phyloP scores from a whole-genome alignment of 2,113 vertebrate genomes.

The Cynoglossus semilaevis region DNA sequence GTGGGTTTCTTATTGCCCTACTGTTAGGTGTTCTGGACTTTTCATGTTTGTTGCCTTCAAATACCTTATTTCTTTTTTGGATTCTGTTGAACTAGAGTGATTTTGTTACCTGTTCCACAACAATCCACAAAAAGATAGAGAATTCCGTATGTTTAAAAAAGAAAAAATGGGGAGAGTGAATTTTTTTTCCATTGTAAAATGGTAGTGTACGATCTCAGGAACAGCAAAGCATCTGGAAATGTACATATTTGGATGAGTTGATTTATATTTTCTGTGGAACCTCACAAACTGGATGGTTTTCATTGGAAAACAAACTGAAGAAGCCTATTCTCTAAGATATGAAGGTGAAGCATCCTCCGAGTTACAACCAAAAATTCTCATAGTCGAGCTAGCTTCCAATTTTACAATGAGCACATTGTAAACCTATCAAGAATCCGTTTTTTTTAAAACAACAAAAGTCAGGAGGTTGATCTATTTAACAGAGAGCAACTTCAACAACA shows the following conservation, averaged over 20 bases:
- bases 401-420: background rate
- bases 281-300: slow-evolving; percentile 3
- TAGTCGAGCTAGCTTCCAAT: background rate
- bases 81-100: slow-evolving; percentile 37
- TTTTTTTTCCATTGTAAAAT: slow-evolving; percentile 16
- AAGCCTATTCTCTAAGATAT: background rate
- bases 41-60: slow-evolving; percentile 51
- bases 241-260: slow-evolving; percentile 5
- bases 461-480: background rate
- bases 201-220: slow-evolving; percentile 7
- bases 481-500: background rate
- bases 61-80: slow-evolving; percentile 39
- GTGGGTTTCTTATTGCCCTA: slow-evolving; percentile 58
- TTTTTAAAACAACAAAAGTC: too few relatives aligned
- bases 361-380: background rate
- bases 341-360: background rate
- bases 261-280: slow-evolving; percentile 25
- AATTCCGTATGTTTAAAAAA: slow-evolving; percentile 7
- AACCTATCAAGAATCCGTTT: too few relatives aligned
- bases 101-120: slow-evolving; percentile 40
- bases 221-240: slow-evolving; percentile 35
- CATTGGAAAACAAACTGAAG: slow-evolving; percentile 3
- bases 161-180: slow-evolving; percentile 7
- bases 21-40: slow-evolving; percentile 54
- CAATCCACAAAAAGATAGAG: slow-evolving; percentile 24